Base-by-base conservation (phyloP, 1,140 invertebrate genomes). In the Pseudobourletiella spinata region DNA sequence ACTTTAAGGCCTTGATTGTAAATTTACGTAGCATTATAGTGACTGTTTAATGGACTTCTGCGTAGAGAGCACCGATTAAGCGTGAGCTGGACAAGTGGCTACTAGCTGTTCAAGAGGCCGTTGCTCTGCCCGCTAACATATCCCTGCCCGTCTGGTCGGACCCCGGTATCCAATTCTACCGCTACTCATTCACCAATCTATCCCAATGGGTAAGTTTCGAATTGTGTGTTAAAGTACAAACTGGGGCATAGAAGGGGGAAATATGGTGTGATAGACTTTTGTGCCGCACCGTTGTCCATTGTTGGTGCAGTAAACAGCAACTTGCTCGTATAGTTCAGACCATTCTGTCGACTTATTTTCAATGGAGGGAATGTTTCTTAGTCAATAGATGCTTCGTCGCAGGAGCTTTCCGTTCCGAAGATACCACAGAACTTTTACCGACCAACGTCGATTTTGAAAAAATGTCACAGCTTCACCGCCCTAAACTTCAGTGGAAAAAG, bases 151-250 rank as follows among this genome's bases (percentile, higher is more conserved):
- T 59, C 1, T 63, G 64, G 64, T 28, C 44, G 0, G 61, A 59
- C 26, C 64, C 54, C 35, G 67, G 67, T 42, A 43, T 28, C 51
- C 67, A 69, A 57, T 69, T 64, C 55, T 66, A 61, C 52, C 48
- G 64, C 15, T 60, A 69, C 30, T 66, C 68, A 3, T 64, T 52
- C 57, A 46, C 64, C 29, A 43, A 59, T 20, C 16, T 44, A n/a
- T 66, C 68, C 43, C 63, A 69, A 66, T 69, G 68, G 68, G 68
- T 69, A 69, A 54, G 26, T 58, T 43, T 39, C 14, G 11, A 20
- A n/a, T n/a, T n/a, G n/a, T n/a, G n/a, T n/a, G n/a, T n/a, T n/a
- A n/a, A n/a, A n/a, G n/a, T n/a, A n/a, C n/a, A n/a, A n/a, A n/a
- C n/a, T n/a, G n/a, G n/a, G n/a, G n/a, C n/a, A n/a, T n/a, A n/a